These are phyloP conservation scores for Myotis myotis DNA, from an alignment of 2,797 vertebrate species.

Conservation along the genomic window DNA sequence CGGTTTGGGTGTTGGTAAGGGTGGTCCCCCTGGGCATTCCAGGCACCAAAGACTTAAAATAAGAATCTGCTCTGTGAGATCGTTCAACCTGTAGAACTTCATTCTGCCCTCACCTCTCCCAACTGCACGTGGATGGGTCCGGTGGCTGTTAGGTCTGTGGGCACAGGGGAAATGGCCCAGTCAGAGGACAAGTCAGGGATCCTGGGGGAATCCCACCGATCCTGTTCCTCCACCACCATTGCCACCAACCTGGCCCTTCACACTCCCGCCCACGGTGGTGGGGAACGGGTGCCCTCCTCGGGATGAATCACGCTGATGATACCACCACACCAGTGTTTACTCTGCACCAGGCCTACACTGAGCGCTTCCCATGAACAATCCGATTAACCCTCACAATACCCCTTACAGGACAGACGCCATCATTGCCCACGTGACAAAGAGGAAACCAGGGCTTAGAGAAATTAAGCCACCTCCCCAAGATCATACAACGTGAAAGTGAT, in stretches of 20 bases:
- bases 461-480: neutral
- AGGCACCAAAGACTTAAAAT: neutral
- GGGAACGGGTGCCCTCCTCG: neutral
- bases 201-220: neutral
- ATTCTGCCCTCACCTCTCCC: neutral
- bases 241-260: neutral
- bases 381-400: neutral
- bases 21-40: neutral
- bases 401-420: accelerated
- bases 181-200: neutral
- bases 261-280: no score
- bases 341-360: neutral
- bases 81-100: neutral
- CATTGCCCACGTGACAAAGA: accelerated
- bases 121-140: accelerated
- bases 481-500: neutral
- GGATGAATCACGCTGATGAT: accelerated
- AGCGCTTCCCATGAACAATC: neutral
- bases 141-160: neutral
- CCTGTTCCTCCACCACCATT: neutral
- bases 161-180: neutral
- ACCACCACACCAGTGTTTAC: accelerated
- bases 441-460: neutral
- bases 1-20: neutral
- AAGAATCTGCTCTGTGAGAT: neutral